Evolutionary conservation across 2,888 invertebrate species (phyloP).

Genomic region (Drosophila paucipuncta): DNA sequence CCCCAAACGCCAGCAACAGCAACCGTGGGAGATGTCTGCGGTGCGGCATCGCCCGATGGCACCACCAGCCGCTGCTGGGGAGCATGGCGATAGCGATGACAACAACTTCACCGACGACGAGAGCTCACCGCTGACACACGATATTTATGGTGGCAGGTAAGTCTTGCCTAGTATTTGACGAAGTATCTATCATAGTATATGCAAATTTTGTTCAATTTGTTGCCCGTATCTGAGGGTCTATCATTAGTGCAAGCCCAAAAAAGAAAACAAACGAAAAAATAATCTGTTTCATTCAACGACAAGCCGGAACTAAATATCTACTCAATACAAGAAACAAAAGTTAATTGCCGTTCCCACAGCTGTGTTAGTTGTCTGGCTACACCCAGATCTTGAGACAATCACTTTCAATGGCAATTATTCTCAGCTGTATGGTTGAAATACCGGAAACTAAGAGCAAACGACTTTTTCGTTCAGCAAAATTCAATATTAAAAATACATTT

Average conservation of each 20-base stretch:
- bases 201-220: conserved; percentile 43
- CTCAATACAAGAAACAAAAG: conserved; percentile 27
- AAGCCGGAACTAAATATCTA: conserved; percentile 62
- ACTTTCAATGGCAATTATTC: conserved; percentile 55
- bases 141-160: conserved; percentile 96
- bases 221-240: conserved; percentile 13
- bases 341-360: conserved; percentile 58
- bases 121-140: conserved; percentile 93
- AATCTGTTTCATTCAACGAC: not conserved
- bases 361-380: conserved; percentile 19
- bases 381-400: conserved; percentile 51
- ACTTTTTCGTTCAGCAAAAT: not conserved
- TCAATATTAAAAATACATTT: not conserved
- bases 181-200: conserved; percentile 44
- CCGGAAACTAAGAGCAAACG: conserved; percentile 54
- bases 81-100: conserved; percentile 88
- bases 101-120: conserved; percentile 95
- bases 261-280: not conserved
- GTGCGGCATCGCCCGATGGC: conserved; percentile 88
- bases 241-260: not conserved
- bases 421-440: conserved; percentile 35
- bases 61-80: conserved; percentile 85
- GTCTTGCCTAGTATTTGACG: conserved; percentile 50
- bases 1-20: conserved; percentile 42
- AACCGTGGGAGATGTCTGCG: conserved; percentile 87